Evolutionary conservation across 2,113 vertebrate species (phyloP).

Genomic region (Gymnarchus niloticus): DNA sequence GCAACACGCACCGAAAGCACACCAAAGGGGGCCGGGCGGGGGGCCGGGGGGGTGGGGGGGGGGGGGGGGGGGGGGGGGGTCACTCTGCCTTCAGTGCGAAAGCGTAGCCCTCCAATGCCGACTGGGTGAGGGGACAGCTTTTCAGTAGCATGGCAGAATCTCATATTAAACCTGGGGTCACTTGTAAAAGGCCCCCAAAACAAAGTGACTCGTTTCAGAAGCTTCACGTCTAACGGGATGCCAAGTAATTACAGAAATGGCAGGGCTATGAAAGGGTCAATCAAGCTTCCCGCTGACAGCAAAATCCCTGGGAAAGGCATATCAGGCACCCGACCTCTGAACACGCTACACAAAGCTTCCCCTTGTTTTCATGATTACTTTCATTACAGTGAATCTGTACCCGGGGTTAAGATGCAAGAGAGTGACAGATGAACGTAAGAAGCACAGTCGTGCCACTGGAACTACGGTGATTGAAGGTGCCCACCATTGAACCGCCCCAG

Average conservation of each 20-base stretch:
- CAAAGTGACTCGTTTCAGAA: no score
- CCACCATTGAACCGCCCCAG: neutral
- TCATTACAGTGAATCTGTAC: neutral
- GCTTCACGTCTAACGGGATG: neutral
- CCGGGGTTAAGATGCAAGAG: neutral
- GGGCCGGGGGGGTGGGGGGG: no score
- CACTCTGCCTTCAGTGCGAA: neutral
- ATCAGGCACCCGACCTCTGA: neutral
- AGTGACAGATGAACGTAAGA: neutral
- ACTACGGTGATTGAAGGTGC: neutral
- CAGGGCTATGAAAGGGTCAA: neutral
- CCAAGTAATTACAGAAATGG: neutral
- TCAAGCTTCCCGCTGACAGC: neutral
- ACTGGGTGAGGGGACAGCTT: neutral
- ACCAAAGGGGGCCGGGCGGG: no score
- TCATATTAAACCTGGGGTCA: neutral
- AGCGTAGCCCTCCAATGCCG: neutral
- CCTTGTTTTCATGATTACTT: slow-evolving; percentile 2
- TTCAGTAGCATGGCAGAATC: neutral
- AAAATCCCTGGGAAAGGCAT: neutral
- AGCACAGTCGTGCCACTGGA: neutral
- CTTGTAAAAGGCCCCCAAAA: neutral
- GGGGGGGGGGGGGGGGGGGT: no score
- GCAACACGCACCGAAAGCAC: no score
- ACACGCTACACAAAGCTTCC: neutral